phyloP scores from a whole-genome alignment of 1,140 invertebrate species.

The Drosophila mauritiana region DNA sequence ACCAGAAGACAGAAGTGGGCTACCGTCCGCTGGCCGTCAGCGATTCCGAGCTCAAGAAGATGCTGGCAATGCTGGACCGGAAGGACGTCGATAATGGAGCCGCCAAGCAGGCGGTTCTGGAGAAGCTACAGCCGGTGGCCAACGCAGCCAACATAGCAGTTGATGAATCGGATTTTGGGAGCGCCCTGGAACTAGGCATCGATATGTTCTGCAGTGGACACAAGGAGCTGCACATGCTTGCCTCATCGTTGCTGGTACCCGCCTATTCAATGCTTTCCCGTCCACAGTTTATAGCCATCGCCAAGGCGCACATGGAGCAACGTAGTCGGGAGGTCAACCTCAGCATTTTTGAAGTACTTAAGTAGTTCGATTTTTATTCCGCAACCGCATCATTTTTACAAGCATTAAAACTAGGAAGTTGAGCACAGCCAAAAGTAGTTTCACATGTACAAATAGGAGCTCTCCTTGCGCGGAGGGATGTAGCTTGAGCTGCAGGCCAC shows the following conservation, averaged over 20 bases:
- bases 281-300: constrained; percentile 90
- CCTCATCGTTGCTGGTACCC: constrained; percentile 88
- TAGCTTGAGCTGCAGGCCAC: constrained; percentile 58
- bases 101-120: constrained; percentile 86
- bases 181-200: constrained; percentile 93
- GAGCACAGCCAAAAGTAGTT: constrained; percentile 36
- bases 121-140: constrained; percentile 90
- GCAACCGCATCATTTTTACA: constrained; percentile 34
- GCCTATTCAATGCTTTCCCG: constrained; percentile 92
- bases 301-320: constrained; percentile 88
- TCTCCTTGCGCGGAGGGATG: constrained; percentile 58
- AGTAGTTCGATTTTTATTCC: constrained; percentile 52
- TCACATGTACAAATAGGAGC: constrained; percentile 75
- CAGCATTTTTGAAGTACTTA: constrained; percentile 67
- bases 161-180: constrained; percentile 98
- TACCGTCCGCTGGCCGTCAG: constrained; percentile 91
- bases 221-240: constrained; percentile 88
- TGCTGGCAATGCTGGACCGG: constrained; percentile 88
- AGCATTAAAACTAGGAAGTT: constrained; percentile 30
- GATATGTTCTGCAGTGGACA: constrained; percentile 92
- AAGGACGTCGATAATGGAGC: constrained; percentile 87
- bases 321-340: constrained; percentile 55
- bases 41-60: constrained; percentile 91
- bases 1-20: constrained; percentile 92
- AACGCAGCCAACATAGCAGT: constrained; percentile 88